phyloP scores from a whole-genome alignment of 2,797 vertebrate genomes.

The Muraenolepis orangiensis region DNA sequence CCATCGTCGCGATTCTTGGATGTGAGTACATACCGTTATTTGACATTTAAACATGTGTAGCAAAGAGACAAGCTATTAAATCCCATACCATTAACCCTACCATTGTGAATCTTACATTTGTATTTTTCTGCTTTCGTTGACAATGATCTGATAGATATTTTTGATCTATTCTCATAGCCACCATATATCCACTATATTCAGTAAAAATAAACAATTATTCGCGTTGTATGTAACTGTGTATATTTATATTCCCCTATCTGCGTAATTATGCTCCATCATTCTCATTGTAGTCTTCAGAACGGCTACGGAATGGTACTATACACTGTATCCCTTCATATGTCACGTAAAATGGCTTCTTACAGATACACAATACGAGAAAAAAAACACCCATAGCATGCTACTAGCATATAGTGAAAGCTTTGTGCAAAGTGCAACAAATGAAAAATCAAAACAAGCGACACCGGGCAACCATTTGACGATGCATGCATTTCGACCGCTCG shows the following conservation, averaged over 20 bases:
- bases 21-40: slow-evolving; percentile 57
- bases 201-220: background rate
- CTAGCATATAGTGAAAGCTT: slow-evolving; percentile 7
- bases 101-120: background rate
- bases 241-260: background rate
- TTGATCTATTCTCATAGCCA: background rate
- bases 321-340: slow-evolving; percentile 24
- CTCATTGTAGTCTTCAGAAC: slow-evolving; percentile 14
- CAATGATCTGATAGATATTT: background rate
- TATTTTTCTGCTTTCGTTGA: background rate
- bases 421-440: background rate
- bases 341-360: slow-evolving; percentile 63
- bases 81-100: background rate
- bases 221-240: background rate
- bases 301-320: slow-evolving; percentile 5
- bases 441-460: background rate
- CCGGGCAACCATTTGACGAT: background rate
- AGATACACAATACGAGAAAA: slow-evolving; percentile 34
- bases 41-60: slow-evolving; percentile 11
- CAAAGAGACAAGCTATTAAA: background rate
- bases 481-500: background rate
- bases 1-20: slow-evolving; percentile 41
- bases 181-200: slow-evolving; percentile 7
- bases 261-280: background rate
- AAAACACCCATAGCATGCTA: slow-evolving; percentile 19